phyloP scores from a whole-genome alignment of 30 jellyfish, hydroid and myxozoan species.

The Pseudorhiza aurosa region DNA sequence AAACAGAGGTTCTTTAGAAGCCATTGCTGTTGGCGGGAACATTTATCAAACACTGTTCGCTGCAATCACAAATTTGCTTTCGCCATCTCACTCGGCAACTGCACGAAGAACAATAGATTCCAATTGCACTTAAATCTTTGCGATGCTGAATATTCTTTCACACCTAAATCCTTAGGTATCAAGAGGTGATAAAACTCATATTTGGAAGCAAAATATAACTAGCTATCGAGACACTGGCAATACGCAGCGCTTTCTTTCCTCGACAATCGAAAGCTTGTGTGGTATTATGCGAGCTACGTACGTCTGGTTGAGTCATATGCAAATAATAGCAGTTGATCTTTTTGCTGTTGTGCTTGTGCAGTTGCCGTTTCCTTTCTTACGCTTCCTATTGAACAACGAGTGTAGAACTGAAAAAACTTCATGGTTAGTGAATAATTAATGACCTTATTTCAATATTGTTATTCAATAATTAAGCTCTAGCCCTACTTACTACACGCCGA shows the following conservation, averaged over 20 bases:
- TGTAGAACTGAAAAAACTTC: conserved; percentile 53
- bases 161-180: not conserved
- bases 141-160: not conserved
- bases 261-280: not conserved
- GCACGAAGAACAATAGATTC: too few species aligned
- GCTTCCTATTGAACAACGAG: conserved; percentile 8
- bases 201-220: not conserved
- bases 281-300: not conserved
- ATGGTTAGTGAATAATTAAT: conserved; percentile 42
- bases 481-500: conserved; percentile 60
- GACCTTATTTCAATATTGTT: conserved; percentile 50
- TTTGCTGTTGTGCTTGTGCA: conserved; percentile 25
- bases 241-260: not conserved
- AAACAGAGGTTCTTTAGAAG: too few species aligned
- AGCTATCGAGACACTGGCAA: not conserved
- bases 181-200: not conserved
- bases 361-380: conserved; percentile 48
- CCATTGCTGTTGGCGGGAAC: too few species aligned
- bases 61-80: too few species aligned
- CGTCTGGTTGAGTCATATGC: not conserved
- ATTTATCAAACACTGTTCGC: too few species aligned
- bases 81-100: too few species aligned
- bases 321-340: conserved; percentile 41
- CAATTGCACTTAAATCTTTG: not conserved
- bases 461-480: conserved; percentile 56